A percentile compares a stretch with the other conserved stretches of the same genome.
Evolutionary conservation across 2,113 vertebrate species (phyloP).

Genomic region (Eidolon helvum): DNA sequence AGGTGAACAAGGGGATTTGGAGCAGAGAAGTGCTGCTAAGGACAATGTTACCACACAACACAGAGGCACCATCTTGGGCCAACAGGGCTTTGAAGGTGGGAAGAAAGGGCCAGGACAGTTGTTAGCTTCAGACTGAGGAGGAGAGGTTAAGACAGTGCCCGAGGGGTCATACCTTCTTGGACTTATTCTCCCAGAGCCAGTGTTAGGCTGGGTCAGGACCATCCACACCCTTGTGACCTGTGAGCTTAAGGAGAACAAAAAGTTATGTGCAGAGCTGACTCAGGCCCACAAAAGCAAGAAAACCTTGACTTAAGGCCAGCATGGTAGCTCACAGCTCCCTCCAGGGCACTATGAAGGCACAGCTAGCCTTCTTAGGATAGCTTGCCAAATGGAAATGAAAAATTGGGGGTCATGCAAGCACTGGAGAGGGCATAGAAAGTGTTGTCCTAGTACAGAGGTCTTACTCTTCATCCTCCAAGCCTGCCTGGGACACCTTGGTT

Average conservation of each 20-base stretch:
- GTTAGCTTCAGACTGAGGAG: not conserved
- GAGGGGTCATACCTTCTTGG: not conserved
- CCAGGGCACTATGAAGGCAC: not conserved
- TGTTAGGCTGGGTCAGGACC: not conserved
- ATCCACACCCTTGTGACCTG: not conserved
- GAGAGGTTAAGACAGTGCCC: not conserved
- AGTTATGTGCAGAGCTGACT: slow-evolving; percentile 4
- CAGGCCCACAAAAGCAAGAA: not conserved
- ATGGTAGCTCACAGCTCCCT: not conserved
- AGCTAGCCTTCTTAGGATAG: not conserved
- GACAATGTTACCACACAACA: accelerated
- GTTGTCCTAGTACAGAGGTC: not conserved
- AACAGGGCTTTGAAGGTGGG: not conserved
- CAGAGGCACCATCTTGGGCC: not conserved
- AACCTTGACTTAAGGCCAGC: not conserved
- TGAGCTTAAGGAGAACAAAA: not conserved
- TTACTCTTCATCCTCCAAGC: not conserved
- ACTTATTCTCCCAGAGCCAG: not conserved
- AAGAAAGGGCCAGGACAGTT: not conserved
- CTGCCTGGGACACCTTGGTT: not conserved
- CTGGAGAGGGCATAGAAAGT: not conserved
- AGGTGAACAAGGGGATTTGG: not conserved
- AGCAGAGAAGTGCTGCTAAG: not conserved
- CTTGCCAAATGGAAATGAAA: not conserved
- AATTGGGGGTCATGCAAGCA: not conserved